phyloP scores from a whole-genome alignment of 2,113 vertebrate genomes.

The Halcyon senegalensis region DNA sequence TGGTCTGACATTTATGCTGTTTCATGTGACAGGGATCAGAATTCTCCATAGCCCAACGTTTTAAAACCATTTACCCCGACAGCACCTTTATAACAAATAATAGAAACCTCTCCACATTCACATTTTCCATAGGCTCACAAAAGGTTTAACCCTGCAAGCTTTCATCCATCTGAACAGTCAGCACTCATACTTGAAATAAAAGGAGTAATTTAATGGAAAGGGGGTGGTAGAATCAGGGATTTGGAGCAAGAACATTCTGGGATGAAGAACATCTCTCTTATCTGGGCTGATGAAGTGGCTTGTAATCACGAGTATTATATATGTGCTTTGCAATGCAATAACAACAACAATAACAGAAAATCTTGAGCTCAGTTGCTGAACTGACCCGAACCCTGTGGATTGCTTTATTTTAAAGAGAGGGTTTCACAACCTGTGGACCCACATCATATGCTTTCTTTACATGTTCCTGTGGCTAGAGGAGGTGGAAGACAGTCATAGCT shows the following conservation, averaged over 20 bases:
- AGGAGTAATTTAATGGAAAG: constrained; percentile 26
- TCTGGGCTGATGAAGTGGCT: neutral
- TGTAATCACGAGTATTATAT: neutral
- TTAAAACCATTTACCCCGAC: constrained; percentile 21
- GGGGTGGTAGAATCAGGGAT: neutral
- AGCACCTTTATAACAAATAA: constrained; percentile 8
- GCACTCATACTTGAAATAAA: constrained; percentile 5
- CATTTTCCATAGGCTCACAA: constrained; percentile 12
- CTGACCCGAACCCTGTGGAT: neutral
- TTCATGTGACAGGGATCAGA: constrained; percentile 66
- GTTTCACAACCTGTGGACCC: neutral
- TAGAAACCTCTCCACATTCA: neutral
- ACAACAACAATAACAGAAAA: neutral
- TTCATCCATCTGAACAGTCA: constrained; percentile 13
- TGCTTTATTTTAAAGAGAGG: neutral
- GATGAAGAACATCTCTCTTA: constrained; percentile 1
- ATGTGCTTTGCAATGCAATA: neutral
- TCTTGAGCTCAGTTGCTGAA: neutral
- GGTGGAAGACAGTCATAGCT: neutral
- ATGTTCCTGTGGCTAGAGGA: neutral
- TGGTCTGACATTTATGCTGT: constrained; percentile 5
- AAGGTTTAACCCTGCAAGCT: constrained; percentile 25
- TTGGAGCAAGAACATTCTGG: neutral
- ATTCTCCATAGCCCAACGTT: neutral
- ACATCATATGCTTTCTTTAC: neutral